Base-by-base conservation (phyloP, 2,797 vertebrate genomes). In the Avahi laniger region DNA sequence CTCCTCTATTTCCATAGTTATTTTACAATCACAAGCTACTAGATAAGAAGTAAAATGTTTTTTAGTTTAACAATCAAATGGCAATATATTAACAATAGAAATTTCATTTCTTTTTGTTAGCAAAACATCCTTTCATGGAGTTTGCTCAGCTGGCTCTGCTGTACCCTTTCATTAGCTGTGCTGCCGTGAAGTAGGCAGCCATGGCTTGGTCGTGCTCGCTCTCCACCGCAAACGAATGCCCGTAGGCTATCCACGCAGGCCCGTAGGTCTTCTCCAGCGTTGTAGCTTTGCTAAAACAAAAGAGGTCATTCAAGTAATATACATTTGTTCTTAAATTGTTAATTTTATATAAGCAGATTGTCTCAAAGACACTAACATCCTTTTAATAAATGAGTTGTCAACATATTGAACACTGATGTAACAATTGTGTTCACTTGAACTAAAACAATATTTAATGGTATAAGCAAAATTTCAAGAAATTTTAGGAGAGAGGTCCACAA, bases 151-250 rank as follows among this genome's bases (percentile, higher is more conserved):
- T 1, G 0, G 8, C 20, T 63, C 30, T 70, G 22, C 97, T 98
- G 9, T 98, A 99, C 99, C 99, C 99, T 98, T 99, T 99, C 99
- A 99, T 99, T 87, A 99, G 99, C 98, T 99, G 99, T 1, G 99
- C 99, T 50, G 99, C 99, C 48, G 99, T 99, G 97, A 99, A 99
- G 96, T 99, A 99, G 0, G 99, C 99, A 72, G 99, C 99, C 99
- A 99, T 99, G 17, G 99, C 99, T 93, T 99, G 99, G 97, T 99
- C 99, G 4, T 99, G 99, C 89, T 99, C 99, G 26, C 99, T 99
- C 98, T 99, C 99, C 83, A 99, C 99, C 1, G 99, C 99, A 92
- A 99, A 99, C 0, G 99, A 99, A 96, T 99, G 99, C 6, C 99
- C 99, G 1, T 99, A 99, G 0, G 99, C 99, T 54, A 99, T 99